A percentile compares a stretch with the other conserved stretches of the same genome.
These are phyloP conservation scores for Halocaridina rubra DNA, from an alignment of 2,888 invertebrate genomes.

Conservation along the genomic window DNA sequence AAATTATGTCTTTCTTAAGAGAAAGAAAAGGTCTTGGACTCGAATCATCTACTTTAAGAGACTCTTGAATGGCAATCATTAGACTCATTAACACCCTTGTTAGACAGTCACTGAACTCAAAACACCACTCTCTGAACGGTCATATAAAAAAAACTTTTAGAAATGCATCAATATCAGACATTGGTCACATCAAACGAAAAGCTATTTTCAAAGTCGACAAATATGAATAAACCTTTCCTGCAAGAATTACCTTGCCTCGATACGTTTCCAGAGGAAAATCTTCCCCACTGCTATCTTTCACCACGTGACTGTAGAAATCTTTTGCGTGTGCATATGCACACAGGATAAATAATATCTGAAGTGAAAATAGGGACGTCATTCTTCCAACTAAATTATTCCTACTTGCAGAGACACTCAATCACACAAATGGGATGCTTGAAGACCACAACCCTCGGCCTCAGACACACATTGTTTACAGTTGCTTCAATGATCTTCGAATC, in stretches of 20 bases:
- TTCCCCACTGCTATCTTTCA: conserved; percentile 27
- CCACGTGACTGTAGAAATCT: conserved; percentile 43
- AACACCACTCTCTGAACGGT: neutral
- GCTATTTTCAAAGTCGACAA: neutral
- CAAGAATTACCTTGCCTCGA: conserved; percentile 42
- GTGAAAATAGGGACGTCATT: neutral
- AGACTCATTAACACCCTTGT: no score
- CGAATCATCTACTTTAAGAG: no score
- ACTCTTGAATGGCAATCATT: no score
- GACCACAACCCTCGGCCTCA: neutral
- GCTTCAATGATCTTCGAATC: neutral
- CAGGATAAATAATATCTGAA: neutral
- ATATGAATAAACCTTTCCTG: neutral
- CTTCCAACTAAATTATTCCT: neutral
- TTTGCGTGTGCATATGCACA: neutral
- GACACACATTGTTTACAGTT: neutral
- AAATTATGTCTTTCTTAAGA: no score
- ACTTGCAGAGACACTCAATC: no score
- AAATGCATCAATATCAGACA: neutral
- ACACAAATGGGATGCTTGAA: neutral
- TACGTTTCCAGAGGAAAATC: conserved; percentile 40
- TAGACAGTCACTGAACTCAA: no score
- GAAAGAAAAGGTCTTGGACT: no score
- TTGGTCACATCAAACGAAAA: neutral
- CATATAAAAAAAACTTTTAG: neutral